Base-by-base conservation (phyloP, 2,113 vertebrate genomes). In the Microcebus tavaratra region DNA sequence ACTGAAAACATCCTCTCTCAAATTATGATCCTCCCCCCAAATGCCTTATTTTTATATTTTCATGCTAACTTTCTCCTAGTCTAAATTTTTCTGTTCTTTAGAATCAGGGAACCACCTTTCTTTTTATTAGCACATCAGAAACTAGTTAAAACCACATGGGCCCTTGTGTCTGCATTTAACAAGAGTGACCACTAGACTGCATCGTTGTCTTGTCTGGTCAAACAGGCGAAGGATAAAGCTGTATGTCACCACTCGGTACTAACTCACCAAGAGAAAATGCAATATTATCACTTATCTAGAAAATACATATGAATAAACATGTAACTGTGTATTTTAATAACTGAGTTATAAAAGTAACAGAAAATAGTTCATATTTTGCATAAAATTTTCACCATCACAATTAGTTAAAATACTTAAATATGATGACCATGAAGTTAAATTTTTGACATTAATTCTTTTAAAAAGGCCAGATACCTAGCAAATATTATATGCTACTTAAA, bases 391-490 rank as follows among this genome's bases (percentile, higher is more conserved):
- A 29, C 48, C n/a, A 34, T 63, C 27, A 76, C 7, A 75, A 67
- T 34, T 42, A 39, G 50, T 17, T 92, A 94, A 82, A 90, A 80
- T 59, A 45, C 7, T 83, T 39, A 59, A 34, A 81, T 55, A 12
- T 14, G 79, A 70, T 14, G 79, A 70, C 9, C 63, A 67, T 31
- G 36, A 90, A 88, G 81, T 65, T 97, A 85, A 83, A 83, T 97
- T 98, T 97, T 97, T 57, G 61, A 76, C 90, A 82, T 96, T 82
- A 97, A 45, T 21, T 96, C 20, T 82, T 45, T 88, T 85, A 96
- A 97, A 39, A 97, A 79, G 94, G 59, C 79, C 88, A 97, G 94
- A 96, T 82, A 97, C 72, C 48, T 95, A 89, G 18, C 97, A 96
- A 98, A 98, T 97, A 88, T 63, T 91, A 14, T 29, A 48, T 45